Evolutionary conservation across 2,888 invertebrate genomes (phyloP), one percentile per base, ranked within the genome.

Genomic region (Scaptodrosophila latifasciaeformis): DNA sequence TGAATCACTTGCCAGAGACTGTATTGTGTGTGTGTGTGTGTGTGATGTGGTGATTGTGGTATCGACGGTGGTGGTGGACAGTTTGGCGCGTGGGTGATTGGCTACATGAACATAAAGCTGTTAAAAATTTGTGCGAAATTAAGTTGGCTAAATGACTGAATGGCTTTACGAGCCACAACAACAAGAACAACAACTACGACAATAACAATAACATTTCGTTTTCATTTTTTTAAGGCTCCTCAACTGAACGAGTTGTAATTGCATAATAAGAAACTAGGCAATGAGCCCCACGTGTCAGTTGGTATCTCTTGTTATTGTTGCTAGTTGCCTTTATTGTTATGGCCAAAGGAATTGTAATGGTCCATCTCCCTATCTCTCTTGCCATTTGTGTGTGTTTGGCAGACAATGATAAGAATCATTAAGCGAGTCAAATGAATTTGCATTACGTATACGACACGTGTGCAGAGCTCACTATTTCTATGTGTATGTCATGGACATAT

Each of bases 361-460:
- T n/a, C n/a, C n/a, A n/a, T n/a, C n/a, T n/a, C n/a, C n/a, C n/a
- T n/a, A n/a, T n/a, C n/a, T n/a, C n/a, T n/a, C n/a, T n/a, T n/a
- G n/a, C n/a, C n/a, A n/a, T n/a, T n/a, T n/a, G n/a, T n/a, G n/a
- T n/a, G n/a, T n/a, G n/a, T n/a, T n/a, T n/a, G n/a, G n/a, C n/a
- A n/a, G n/a, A n/a, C n/a, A n/a, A n/a, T n/a, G n/a, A n/a, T n/a
- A n/a, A n/a, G n/a, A n/a, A n/a, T n/a, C n/a, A n/a, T n/a, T n/a
- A n/a, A 5, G 24, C 24, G 24, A 7, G 24, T 67, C 62, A 66
- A 60, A 52, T 63, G 49, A 55, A 54, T 66, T 72, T 69, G 59
- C 76, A 68, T 76, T 78, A 76, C 79, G 79, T 76, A 76, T 76
- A 62, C 75, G 79, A 76, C 75, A 76, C 75, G 79, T 76, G 75